These are phyloP conservation scores for Ptychoptera contaminata DNA, from an alignment of 2,888 invertebrate genomes.

Conservation along the genomic window DNA sequence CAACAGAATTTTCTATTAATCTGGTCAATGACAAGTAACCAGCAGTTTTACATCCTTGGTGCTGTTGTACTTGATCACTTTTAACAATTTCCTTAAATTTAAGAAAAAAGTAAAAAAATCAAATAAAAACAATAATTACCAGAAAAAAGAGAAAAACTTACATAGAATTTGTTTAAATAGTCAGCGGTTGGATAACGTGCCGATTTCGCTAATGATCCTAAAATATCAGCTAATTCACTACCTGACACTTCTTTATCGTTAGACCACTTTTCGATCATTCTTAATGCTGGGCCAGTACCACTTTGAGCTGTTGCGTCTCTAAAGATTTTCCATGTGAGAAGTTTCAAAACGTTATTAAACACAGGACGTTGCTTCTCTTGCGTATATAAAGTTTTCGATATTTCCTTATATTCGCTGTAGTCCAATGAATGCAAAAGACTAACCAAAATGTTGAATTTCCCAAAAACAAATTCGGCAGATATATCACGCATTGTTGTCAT, in stretches of 20 bases:
- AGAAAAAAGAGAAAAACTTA: constrained; percentile 28
- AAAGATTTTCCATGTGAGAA: constrained; percentile 36
- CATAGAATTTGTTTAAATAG: neutral
- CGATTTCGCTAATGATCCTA: constrained; percentile 36
- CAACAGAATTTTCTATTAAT: constrained; percentile 42
- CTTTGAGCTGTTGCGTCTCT: constrained; percentile 49
- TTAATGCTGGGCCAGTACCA: constrained; percentile 52
- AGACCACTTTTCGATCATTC: constrained; percentile 44
- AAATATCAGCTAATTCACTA: constrained; percentile 42
- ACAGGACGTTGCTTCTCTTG: too few species aligned
- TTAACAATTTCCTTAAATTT: constrained; percentile 32
- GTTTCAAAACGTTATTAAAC: too few species aligned
- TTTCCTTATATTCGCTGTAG: too few species aligned
- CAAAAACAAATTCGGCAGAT: constrained; percentile 18
- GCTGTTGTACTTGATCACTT: constrained; percentile 35
- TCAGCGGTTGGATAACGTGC: constrained; percentile 42
- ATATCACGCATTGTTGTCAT: too few species aligned
- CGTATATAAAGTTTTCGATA: too few species aligned
- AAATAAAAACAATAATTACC: neutral
- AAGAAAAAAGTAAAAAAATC: neutral
- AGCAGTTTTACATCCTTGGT: constrained; percentile 37
- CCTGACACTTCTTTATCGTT: constrained; percentile 34
- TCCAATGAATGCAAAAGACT: constrained; percentile 20
- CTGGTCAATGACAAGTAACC: constrained; percentile 42
- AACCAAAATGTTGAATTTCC: constrained; percentile 44